Evolutionary conservation across 2,113 vertebrate genomes (phyloP), one percentile per base, ranked within the genome.

Genomic region (Scytalopus superciliaris): DNA sequence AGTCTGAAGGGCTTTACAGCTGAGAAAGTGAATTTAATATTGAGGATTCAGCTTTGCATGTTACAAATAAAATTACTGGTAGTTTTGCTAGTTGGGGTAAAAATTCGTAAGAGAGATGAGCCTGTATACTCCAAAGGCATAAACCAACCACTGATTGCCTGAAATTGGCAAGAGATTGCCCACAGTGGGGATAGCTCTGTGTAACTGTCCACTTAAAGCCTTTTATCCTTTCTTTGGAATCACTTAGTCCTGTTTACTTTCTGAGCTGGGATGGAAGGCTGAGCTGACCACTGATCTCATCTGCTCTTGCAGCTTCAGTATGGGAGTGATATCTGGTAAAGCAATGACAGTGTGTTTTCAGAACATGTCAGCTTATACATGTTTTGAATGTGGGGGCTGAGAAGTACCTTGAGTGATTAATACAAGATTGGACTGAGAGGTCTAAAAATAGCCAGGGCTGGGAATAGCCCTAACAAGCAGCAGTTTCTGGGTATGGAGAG

Each of bases 321-420:
- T 94, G 57, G 74, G 89, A 95, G 45, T 91, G 31, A 14, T 55
- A 40, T 49, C 80, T 79, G 31, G 75, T 94, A 28, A 76, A 92
- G 87, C 66, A 82, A 84, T 89, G 93, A 68, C 69, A 62, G 8
- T 23, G 40, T 73, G 55, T 89, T 92, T 93, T 95, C 59, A 74
- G 55, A 83, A 16, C 22, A 19, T 27, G 40, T 70, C 83, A 88
- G 10, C 18, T 88, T 83, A 70, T 75, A 53, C 74, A 40, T 27
- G 7, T 84, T 89, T 89, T 87, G 69, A 49, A 74, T 89, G 52
- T 47, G 55, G 47, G 62, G 37, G 55, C 68, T 81, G 66, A 87
- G 39, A 89, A 91, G 14, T 72, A 67, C 56, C 60, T 75, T 5
- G 25, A 82, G 22, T 93, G 93, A 91, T 94, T 96, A 64, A 44